phyloP scores from a whole-genome alignment of 2,797 vertebrate genomes.

The Danio aesculapii region DNA sequence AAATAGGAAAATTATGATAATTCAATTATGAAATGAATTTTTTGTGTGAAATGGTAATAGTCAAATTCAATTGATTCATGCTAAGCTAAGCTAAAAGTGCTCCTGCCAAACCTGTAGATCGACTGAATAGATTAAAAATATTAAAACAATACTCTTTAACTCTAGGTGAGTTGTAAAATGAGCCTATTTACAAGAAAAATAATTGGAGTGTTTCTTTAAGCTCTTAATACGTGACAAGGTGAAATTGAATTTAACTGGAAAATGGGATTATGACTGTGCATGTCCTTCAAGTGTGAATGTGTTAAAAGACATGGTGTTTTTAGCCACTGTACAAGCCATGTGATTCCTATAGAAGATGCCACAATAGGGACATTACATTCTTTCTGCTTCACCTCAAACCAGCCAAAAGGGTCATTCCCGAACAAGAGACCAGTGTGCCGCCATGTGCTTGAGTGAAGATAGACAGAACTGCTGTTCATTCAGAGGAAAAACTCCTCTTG shows the following conservation, averaged over 20 bases:
- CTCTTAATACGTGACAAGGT: slow-evolving; percentile 3
- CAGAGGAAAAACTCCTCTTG: slow-evolving; percentile 27
- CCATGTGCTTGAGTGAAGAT: slow-evolving; percentile 43
- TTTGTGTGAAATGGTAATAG: too few relatives aligned
- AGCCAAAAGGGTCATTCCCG: slow-evolving; percentile 37
- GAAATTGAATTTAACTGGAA: slow-evolving; percentile 59
- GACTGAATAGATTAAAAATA: too few relatives aligned
- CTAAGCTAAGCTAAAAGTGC: too few relatives aligned
- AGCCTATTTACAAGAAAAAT: too few relatives aligned
- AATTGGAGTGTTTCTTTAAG: background rate
- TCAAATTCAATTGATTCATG: too few relatives aligned
- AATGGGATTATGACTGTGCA: slow-evolving; percentile 14
- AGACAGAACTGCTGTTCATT: slow-evolving; percentile 56
- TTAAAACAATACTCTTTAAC: too few relatives aligned
- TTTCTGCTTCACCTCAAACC: slow-evolving; percentile 50
- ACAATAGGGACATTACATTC: slow-evolving; percentile 38
- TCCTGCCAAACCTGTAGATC: too few relatives aligned
- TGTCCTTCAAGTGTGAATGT: slow-evolving; percentile 21
- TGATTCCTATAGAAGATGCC: slow-evolving; percentile 48
- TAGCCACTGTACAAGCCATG: slow-evolving; percentile 35
- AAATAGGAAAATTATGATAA: too few relatives aligned
- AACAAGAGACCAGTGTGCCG: slow-evolving; percentile 59
- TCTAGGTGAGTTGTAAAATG: too few relatives aligned
- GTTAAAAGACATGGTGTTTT: slow-evolving; percentile 49
- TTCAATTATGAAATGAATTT: too few relatives aligned